A percentile compares a stretch with the other conserved stretches of the same genome.
Evolutionary conservation across 2,888 invertebrate species (phyloP).

Genomic region (Lepidochrysops patricia): DNA sequence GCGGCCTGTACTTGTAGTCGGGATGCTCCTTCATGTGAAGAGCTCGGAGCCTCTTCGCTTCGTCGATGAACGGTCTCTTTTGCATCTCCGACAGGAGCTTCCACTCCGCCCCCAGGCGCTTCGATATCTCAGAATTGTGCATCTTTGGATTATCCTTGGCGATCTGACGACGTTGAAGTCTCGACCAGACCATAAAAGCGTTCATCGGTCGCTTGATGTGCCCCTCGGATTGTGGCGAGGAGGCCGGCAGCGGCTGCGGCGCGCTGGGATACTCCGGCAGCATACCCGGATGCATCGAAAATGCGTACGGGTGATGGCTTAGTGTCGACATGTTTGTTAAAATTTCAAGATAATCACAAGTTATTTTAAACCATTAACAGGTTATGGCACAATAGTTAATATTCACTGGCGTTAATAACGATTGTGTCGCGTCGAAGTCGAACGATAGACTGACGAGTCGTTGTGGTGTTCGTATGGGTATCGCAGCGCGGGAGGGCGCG

Average conservation of each 20-base stretch:
- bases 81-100: conserved; percentile 89
- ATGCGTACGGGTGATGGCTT: conserved; percentile 71
- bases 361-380: conserved; percentile 51
- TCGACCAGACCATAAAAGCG: conserved; percentile 98
- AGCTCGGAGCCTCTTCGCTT: conserved; percentile 91
- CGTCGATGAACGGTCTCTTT: conserved; percentile 95
- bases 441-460: conserved; percentile 59
- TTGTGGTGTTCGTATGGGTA: conserved; percentile 42
- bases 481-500: conserved; percentile 51
- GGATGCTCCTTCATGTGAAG: conserved; percentile 94
- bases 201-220: conserved; percentile 98
- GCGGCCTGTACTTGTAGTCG: conserved; percentile 91
- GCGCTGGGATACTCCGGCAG: conserved; percentile 59
- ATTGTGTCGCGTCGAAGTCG: conserved; percentile 66
- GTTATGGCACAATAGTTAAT: conserved; percentile 62
- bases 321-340: conserved; percentile 57
- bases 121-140: conserved; percentile 93
- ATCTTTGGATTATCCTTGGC: conserved; percentile 95
- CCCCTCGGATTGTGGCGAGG: conserved; percentile 75
- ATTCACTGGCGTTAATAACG: conserved; percentile 45
- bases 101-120: conserved; percentile 94
- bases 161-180: conserved; percentile 92
- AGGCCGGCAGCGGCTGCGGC: conserved; percentile 61
- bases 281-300: conserved; percentile 69
- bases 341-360: conserved; percentile 34